Evolutionary conservation across 2,113 vertebrate species (phyloP).

Genomic region (Oryzias woworae): DNA sequence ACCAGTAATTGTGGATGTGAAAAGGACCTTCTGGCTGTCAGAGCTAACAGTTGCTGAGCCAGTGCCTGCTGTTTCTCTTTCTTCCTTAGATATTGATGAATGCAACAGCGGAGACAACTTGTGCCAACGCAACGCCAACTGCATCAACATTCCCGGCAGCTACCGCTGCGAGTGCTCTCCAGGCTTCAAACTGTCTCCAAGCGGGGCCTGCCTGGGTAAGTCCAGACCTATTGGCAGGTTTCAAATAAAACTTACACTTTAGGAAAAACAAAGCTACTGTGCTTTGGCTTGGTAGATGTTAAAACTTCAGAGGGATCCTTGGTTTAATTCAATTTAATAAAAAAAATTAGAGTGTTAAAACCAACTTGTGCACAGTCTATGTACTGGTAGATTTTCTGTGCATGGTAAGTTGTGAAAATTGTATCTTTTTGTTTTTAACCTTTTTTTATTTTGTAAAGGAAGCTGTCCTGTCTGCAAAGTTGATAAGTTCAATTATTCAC

Average conservation of each 20-base stretch:
- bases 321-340: no score
- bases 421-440: no score
- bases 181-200: conserved; percentile 87
- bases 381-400: no score
- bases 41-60: conserved; percentile 36
- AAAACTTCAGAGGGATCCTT: background rate
- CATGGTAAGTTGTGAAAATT: no score
- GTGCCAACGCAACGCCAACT: conserved; percentile 88
- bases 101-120: conserved; percentile 87
- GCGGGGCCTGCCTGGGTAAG: conserved; percentile 91
- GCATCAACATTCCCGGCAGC: conserved; percentile 91
- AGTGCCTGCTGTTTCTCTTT: conserved; percentile 35
- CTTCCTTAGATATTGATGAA: conserved; percentile 86
- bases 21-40: conserved; percentile 13
- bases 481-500: no score
- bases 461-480: no score
- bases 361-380: no score
- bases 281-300: background rate
- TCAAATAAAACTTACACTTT: background rate
- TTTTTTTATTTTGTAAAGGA: no score
- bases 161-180: conserved; percentile 88
- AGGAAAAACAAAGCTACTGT: background rate
- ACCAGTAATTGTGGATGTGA: conserved; percentile 23
- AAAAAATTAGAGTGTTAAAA: no score
- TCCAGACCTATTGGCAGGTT: conserved; percentile 20